Conservation (phyloP, 1,140 invertebrate genomes). For the Platorchestia sp. region DNA sequence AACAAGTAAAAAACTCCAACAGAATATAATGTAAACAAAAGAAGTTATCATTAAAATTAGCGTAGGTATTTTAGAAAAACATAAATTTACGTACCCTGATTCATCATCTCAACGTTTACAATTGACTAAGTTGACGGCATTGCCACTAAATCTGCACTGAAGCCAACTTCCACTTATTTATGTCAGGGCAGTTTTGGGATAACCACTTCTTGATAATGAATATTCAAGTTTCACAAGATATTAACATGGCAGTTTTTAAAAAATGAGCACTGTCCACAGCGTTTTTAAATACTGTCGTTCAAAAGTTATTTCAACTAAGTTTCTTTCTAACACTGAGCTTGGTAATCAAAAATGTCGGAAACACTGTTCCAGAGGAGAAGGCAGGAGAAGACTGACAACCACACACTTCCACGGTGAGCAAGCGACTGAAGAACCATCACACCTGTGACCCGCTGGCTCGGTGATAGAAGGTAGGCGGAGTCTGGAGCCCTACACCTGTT, state of each 20-base stretch:
- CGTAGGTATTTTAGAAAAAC: neutral
- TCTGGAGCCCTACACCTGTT: neutral
- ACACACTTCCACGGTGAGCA: neutral
- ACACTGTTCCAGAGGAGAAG: neutral
- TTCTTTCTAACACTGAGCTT: neutral
- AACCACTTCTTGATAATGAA: neutral
- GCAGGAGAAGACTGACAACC: neutral
- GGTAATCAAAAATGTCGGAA: neutral
- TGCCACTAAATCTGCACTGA: neutral
- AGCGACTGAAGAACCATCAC: neutral
- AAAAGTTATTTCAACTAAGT: neutral
- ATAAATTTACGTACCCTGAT: neutral
- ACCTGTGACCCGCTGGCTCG: neutral
- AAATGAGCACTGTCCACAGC: neutral
- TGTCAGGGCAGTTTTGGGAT: neutral
- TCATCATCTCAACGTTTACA: neutral
- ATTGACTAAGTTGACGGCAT: neutral
- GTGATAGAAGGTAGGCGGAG: conserved; percentile 12
- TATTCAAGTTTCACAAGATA: neutral
- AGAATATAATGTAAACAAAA: neutral
- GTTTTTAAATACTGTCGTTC: neutral
- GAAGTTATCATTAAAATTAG: neutral
- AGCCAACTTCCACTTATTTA: neutral
- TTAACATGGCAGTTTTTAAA: neutral
- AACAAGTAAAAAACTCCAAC: neutral